A percentile compares a stretch with the other conserved stretches of the same genome.
phyloP scores from a whole-genome alignment of 2,888 invertebrate species.

The Ditula angustiorana region DNA sequence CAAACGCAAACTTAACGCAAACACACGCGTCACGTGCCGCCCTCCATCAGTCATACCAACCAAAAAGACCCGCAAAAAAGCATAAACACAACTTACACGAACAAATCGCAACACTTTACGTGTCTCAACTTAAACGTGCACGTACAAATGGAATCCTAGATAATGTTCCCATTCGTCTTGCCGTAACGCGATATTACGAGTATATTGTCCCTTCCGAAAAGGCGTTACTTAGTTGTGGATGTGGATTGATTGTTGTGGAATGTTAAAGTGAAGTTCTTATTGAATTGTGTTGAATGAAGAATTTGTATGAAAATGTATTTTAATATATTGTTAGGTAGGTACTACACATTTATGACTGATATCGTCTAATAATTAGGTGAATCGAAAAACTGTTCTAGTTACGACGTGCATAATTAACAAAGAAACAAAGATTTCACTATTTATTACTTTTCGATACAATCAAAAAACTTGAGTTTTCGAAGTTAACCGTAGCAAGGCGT shows the following conservation, averaged over 20 bases:
- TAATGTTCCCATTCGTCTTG: conserved; percentile 45
- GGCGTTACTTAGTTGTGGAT: conserved; percentile 29
- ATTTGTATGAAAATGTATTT: background rate
- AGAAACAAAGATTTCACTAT: no score
- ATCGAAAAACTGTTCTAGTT: no score
- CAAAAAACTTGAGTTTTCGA: no score
- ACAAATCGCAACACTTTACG: conserved; percentile 44
- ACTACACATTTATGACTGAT: no score
- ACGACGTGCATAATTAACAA: no score
- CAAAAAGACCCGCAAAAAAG: conserved; percentile 31
- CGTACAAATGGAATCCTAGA: conserved; percentile 44
- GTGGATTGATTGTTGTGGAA: conserved; percentile 36
- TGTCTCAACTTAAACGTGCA: conserved; percentile 43
- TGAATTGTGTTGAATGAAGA: background rate
- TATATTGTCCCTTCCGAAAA: conserved; percentile 45
- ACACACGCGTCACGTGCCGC: conserved; percentile 2
- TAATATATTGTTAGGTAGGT: no score
- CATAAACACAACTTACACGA: conserved; percentile 39
- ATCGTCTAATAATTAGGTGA: no score
- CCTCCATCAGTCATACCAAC: conserved; percentile 32
- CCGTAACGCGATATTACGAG: conserved; percentile 43
- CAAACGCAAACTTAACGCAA: background rate
- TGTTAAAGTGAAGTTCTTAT: conserved; percentile 30
- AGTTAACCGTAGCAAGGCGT: no score
- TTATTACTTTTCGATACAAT: no score